Base-by-base conservation (phyloP, 1,140 invertebrate genomes). In the Diorhabda elongata region DNA sequence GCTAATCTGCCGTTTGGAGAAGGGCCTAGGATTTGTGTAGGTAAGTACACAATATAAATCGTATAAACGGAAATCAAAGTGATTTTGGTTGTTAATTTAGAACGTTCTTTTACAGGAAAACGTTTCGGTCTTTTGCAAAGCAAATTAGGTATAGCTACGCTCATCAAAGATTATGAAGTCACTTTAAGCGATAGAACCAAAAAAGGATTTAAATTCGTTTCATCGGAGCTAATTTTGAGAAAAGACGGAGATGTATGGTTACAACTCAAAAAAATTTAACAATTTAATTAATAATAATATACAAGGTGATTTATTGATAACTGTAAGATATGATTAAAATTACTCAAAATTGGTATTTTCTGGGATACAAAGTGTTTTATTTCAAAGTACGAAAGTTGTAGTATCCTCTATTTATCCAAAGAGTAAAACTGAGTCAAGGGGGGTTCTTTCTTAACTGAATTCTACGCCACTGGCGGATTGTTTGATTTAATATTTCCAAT, bases 11-110 rank as follows among this genome's bases (percentile, higher is more conserved):
- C 87, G 4, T 89, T 89, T 77, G 86, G 86, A 5, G 86, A 85
- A 67, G 87, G 87, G 9, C 83, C 83, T 5, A 78, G 87, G 67
- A 87, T 87, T 74, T 88, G 87, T 71, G 86, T 88, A 42, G 82
- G 81, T 83, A 74, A 83, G 81, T 66, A 62, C 6, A 44, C 6
- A 52, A 52, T 63, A 4, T 44, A 44, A 42, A 26, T 26, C 26
- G 26, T 26, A 26, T 26, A 7, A 8, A 7, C 7, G 59, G 42
- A 26, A 26, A 26, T 61, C 7, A 42, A 11, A 61, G 42, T 26
- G 26, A 61, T 61, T 61, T 56, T 26, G 26, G 26, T 26, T 26
- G 26, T 26, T 26, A 26, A 26, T 26, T 26, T 26, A 26, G 26
- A 26, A 26, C 26, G 26, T 26, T 68, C 66, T 73, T 47, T 72